Conservation (phyloP, 2,113 vertebrate genomes). For the Lanius ludovicianus region DNA sequence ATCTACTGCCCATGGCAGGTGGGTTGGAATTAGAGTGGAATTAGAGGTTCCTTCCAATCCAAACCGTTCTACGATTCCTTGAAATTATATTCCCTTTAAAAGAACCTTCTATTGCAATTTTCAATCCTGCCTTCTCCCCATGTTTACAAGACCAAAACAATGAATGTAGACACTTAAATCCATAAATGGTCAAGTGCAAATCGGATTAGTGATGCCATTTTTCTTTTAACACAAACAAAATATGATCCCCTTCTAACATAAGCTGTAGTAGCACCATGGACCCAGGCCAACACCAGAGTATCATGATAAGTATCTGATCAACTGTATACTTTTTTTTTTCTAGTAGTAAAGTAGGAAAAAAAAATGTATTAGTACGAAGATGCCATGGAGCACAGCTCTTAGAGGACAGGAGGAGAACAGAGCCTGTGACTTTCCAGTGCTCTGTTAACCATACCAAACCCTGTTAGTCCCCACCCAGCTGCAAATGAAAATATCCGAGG, state of each 20-base stretch:
- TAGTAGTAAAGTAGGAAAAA: not conserved
- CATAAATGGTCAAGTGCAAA: not conserved
- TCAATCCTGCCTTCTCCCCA: not conserved
- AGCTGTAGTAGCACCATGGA: not conserved
- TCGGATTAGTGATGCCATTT: not conserved
- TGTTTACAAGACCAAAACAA: not conserved
- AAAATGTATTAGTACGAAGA: not conserved
- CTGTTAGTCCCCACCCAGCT: not conserved
- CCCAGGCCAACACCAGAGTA: not conserved
- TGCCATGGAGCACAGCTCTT: not conserved
- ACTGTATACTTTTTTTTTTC: not conserved
- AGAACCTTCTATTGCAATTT: not conserved
- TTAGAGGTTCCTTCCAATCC: not conserved
- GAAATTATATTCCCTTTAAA: not conserved
- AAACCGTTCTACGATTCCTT: not conserved
- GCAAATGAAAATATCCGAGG: not conserved
- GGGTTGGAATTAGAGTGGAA: not conserved
- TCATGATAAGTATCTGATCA: not conserved
- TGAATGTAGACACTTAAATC: not conserved
- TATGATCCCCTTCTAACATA: not conserved
- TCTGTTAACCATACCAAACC: not conserved
- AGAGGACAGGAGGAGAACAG: not conserved
- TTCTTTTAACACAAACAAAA: not conserved
- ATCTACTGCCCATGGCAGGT: accelerated
- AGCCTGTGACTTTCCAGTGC: not conserved